phyloP scores from a whole-genome alignment of 2,113 vertebrate genomes.

The Bos javanicus region DNA sequence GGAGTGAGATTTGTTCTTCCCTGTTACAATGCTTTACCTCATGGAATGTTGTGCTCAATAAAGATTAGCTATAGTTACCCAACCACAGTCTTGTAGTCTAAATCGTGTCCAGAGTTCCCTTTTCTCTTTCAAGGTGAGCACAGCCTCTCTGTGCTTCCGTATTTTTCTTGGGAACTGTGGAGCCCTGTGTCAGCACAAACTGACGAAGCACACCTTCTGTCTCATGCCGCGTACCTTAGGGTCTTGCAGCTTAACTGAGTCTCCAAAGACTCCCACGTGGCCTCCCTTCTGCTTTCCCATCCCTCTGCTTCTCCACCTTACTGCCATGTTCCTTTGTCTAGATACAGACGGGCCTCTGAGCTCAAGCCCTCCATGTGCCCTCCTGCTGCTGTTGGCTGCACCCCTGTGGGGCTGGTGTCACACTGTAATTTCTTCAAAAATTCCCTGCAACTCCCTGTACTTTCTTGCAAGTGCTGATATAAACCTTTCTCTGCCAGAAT shows the following conservation, averaged over 20 bases:
- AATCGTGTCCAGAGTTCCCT: background rate
- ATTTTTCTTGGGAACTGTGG: background rate
- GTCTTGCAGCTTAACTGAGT: background rate
- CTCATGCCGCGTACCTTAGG: background rate
- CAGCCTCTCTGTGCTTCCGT: background rate
- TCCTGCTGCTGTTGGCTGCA: background rate
- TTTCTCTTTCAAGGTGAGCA: background rate
- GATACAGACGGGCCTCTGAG: background rate
- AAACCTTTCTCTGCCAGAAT: constrained; percentile 75
- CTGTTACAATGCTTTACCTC: background rate
- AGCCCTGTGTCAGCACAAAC: background rate
- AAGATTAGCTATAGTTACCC: background rate
- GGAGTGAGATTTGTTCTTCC: background rate
- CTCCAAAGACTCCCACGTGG: background rate
- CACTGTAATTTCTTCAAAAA: constrained; percentile 68
- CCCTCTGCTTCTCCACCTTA: background rate
- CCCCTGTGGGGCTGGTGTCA: background rate
- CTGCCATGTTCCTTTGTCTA: background rate
- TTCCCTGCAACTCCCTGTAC: constrained; percentile 59
- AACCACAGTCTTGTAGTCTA: background rate
- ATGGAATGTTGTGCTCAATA: background rate
- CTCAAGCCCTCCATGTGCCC: background rate
- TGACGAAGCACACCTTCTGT: background rate
- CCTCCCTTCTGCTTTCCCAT: background rate
- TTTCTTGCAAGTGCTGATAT: constrained; percentile 76